Base-by-base conservation (phyloP, 2,113 vertebrate genomes). In the Pycnonotus jocosus region DNA sequence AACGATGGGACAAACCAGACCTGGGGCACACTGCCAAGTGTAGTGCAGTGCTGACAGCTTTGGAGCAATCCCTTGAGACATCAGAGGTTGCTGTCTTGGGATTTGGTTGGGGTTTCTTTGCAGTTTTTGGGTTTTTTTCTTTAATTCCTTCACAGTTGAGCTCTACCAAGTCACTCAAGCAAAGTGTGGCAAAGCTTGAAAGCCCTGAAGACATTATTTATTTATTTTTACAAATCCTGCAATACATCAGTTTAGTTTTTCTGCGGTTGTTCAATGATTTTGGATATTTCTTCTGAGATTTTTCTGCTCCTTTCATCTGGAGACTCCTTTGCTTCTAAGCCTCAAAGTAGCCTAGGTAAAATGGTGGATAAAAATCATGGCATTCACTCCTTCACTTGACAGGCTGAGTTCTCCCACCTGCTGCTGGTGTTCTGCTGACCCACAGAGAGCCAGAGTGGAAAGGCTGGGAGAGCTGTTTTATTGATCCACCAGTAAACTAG, bases 201-300 rank as follows among this genome's bases (percentile, higher is more conserved):
- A 21, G 51, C 95, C 61, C 65, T 4, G n/a, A 83, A 92, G 69
- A 83, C 25, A 24, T 93, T 90, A 90, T 86, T 96, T 88, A 87
- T 95, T 87, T 96, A 92, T 90, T 96, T 98, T 95, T 94, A 86
- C 37, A 97, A 98, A 97, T 95, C 82, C 94, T 97, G 54, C 85
- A 94, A 81, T 96, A 96, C 94, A 73, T 95, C 84, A 74, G n/a
- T 77, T 92, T 64, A 91, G 91, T 66, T 91, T 74, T 92, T 95
- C 95, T 96, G 58, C 77, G 12, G 21, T 37, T 70, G 10, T 54
- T 90, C 82, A 21, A 91, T 51, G 53, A 62, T 60, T 51, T n/a
- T 56, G 27, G 44, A 31, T 40, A 17, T 27, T 60, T 85, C 81
- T 85, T 82, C 4, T 20, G 5, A 61, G 0, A 3, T 48, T 37